Evolutionary conservation across 2,797 vertebrate genomes (phyloP), one percentile per base, ranked within the genome.

Genomic region (Paratrypauchen microcephalus): DNA sequence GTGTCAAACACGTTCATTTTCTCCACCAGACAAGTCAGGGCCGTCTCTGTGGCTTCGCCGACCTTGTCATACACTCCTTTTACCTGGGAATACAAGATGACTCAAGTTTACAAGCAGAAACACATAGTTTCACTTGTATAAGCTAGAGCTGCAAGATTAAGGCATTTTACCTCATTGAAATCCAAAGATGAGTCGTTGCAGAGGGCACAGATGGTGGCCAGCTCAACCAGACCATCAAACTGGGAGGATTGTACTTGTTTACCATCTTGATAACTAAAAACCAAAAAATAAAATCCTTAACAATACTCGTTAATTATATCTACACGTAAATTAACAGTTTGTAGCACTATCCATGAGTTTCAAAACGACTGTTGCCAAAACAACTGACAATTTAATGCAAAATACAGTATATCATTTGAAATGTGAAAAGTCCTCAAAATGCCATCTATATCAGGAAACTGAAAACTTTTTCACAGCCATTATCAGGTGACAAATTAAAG

Each of bases 1-100:
- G 94, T 96, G 78, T 95, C 95, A 55, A 98, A 97, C 59, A 96
- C 96, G 1, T 98, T 98, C 96, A 98, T 98, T 92, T 98, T 98
- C 92, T 98, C 96, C 78, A 96, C 96, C 80, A 98, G 90, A 69
- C 95, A 96, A 0, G 94, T 95, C 66, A 98, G 91, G 0, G 96
- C 96, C 0, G 95, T 97, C 90, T 98, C 96, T 0, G 96, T 98
- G 62, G 96, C 95, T 80, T 98, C 96, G 0, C 96, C 96, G 2
- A 98, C 96, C 85, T 98, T 98, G 91, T 98, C 96, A 63, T 91
- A 98, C 62, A 96, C 87, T 41, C 95, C 96, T 89, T 97, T 98
- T 65, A 90, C 32, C 96, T 97, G 81, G 4, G 76, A 39, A 78
- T 0, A 68, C 16, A 71, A 5, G 64, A 0, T 58, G 0, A 57